Conservation (phyloP, 2,888 invertebrate genomes). For the Herminia tarsipennalis region DNA sequence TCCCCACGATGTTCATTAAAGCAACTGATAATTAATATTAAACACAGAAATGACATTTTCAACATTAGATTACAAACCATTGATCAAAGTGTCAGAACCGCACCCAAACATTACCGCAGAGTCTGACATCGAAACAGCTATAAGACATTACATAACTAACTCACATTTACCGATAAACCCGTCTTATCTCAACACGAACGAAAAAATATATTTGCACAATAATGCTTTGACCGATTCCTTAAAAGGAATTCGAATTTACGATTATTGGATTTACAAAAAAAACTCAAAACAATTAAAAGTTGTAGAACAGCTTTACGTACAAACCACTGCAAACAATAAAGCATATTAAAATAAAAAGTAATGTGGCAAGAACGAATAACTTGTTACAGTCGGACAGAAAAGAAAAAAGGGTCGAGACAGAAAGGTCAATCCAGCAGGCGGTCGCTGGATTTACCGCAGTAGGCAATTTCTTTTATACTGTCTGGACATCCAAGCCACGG, state of each 20-base stretch:
- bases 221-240: conserved; percentile 4
- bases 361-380: background rate
- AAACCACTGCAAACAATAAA: background rate
- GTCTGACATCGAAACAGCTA: too few species aligned
- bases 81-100: too few species aligned
- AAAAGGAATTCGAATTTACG: conserved; percentile 17
- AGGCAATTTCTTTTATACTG: conserved; percentile 30
- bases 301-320: background rate
- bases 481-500: conserved; percentile 9
- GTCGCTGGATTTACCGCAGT: conserved; percentile 21
- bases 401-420: conserved; percentile 4
- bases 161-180: too few species aligned
- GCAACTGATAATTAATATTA: too few species aligned
- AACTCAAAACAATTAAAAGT: conserved; percentile 1
- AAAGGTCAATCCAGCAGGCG: conserved; percentile 28
- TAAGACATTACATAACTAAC: conserved; percentile 15
- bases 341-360: background rate
- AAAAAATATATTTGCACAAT: conserved; percentile 7
- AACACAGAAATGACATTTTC: too few species aligned
- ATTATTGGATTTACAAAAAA: background rate
- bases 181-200: conserved; percentile 7
- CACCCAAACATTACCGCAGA: too few species aligned
- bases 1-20: too few species aligned
- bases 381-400: background rate
- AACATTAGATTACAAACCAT: too few species aligned